Base-by-base conservation (phyloP, 2,797 vertebrate genomes). In the Poecilia gillii region DNA sequence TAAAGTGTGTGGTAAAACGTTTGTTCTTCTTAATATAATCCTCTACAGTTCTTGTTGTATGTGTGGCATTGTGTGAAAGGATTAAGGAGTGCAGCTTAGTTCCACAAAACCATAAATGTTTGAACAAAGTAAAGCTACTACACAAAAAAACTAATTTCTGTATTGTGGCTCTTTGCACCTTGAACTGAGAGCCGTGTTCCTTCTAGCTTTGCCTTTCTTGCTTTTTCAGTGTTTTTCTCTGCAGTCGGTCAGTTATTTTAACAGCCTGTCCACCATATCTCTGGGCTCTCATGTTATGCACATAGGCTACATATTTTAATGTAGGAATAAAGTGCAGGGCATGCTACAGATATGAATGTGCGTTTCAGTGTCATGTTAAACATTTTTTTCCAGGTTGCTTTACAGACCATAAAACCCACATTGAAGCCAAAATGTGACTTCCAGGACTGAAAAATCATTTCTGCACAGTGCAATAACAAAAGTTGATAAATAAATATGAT, bases 171-270 rank as follows among this genome's bases (percentile, higher is more conserved):
- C 18, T 66, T 66, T 66, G 62, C 33, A 8, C 18, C 18, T 66
- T 66, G 62, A 39, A 13, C 62, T 39, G 36, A 39, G 33, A 66
- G 33, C 36, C 13, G 14, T 36, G 14, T 16, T 64, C 9, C 59
- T 39, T 39, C 8, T 3, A 20, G 31, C 62, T 9, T 23, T 36
- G 36, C 18, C 12, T 62, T 64, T 64, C 31, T 36, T 49, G 16
- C 8, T 73, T 49, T 31, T 16, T 73, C 16, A 36, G 7, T 33
- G 9, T 12, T 51, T 20, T 12, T 4, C 16, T 23, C 36, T 73
- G 46, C 13, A 71, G 36, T 2, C 72, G 53, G 74, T 86, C 81
- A 62, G 28, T 79, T 62, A 31, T 66, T 64, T 23, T 64, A 39
- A 87, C 8, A 31, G 74, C 25, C 41, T 36, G 75, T 55, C 79